These are phyloP conservation scores for Abscondita cerata DNA, from an alignment of 2,888 invertebrate species.

Conservation along the genomic window DNA sequence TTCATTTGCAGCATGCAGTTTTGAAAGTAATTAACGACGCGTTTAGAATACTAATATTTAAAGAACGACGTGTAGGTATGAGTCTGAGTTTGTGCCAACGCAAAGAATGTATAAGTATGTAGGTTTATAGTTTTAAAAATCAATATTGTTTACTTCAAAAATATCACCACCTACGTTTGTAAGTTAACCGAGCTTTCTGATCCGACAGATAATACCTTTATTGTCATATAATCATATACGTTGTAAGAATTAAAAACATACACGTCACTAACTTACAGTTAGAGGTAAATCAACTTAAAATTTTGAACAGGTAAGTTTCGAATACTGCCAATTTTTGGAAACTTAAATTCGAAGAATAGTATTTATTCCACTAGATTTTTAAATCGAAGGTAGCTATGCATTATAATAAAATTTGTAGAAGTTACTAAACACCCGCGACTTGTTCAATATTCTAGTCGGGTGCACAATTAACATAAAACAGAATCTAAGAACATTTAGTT, in stretches of 20 bases:
- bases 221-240: slow-evolving; percentile 20
- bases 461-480: slow-evolving; percentile 31
- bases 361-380: neutral
- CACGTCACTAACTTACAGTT: neutral
- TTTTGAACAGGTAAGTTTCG: neutral
- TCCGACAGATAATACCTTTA: slow-evolving; percentile 27
- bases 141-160: slow-evolving; percentile 34
- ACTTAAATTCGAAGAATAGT: neutral
- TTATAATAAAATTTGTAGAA: slow-evolving; percentile 4
- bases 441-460: slow-evolving; percentile 23
- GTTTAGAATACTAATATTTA: slow-evolving; percentile 12
- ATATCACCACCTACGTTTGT: slow-evolving; percentile 33
- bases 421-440: neutral
- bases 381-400: neutral
- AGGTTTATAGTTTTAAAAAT: slow-evolving; percentile 39
- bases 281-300: neutral
- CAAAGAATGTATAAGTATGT: slow-evolving; percentile 32
- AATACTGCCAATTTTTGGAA: neutral
- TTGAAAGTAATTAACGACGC: slow-evolving; percentile 12
- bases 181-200: slow-evolving; percentile 33
- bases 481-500: slow-evolving; percentile 5
- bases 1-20: slow-evolving; percentile 12
- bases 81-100: slow-evolving; percentile 13
- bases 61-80: slow-evolving; percentile 18
- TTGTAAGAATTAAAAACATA: neutral